Percentiles rank a stretch among this genome's conserved stretches.
These are phyloP conservation scores for Drosophila miranda DNA, from an alignment of 1,140 invertebrate species.

Conservation along the genomic window DNA sequence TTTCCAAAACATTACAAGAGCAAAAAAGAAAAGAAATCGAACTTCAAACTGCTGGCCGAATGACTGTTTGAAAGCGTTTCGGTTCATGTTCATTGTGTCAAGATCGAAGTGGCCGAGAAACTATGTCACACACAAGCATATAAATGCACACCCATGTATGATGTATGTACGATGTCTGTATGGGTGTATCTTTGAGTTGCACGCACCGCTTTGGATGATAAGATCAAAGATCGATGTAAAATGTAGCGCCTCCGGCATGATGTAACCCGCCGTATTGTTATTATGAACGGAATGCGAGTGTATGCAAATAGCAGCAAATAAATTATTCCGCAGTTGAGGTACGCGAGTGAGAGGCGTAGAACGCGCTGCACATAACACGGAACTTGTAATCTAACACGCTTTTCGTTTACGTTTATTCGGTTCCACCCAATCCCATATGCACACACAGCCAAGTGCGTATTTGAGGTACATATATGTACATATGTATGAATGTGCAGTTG, in stretches of 20 bases:
- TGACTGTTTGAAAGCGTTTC: constrained; percentile 35
- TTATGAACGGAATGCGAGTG: constrained; percentile 2
- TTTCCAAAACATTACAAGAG: constrained; percentile 40
- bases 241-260: constrained; percentile 62
- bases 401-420: constrained; percentile 15
- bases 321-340: too few species aligned
- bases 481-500: background rate
- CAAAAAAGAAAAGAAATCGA: constrained; percentile 28
- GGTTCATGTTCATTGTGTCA: constrained; percentile 46
- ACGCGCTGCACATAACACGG: constrained; percentile 38
- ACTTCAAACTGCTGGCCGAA: constrained; percentile 7
- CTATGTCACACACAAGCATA: constrained; percentile 26
- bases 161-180: constrained; percentile 3
- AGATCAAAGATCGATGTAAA: constrained; percentile 76
- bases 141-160: constrained; percentile 14
- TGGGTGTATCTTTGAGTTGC: too few species aligned
- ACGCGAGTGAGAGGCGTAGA: constrained; percentile 12
- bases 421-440: constrained; percentile 27
- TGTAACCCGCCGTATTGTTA: constrained; percentile 19
- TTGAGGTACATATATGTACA: background rate
- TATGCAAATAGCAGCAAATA: too few species aligned
- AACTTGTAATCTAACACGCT: constrained; percentile 33
- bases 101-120: constrained; percentile 36
- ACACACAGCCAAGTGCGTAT: constrained; percentile 12
- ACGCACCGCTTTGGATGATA: constrained; percentile 70